Base-by-base conservation (phyloP, 1,140 invertebrate genomes). In the Lepidurus apus region DNA sequence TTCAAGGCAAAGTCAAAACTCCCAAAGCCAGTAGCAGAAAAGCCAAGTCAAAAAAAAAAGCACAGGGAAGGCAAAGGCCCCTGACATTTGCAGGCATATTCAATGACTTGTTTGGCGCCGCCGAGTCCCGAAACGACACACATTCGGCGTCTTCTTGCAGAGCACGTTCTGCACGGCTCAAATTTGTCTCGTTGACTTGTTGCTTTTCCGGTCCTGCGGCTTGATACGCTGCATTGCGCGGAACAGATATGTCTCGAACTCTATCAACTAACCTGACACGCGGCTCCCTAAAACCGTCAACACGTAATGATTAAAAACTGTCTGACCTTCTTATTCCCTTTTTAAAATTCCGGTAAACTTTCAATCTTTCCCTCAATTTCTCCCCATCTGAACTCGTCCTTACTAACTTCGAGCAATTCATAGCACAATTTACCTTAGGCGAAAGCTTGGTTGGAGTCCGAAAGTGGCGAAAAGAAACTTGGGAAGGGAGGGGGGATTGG, bases 111-210 rank as follows among this genome's bases (percentile, higher is more conserved):
- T 65, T 65, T 65, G 53, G 53, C 53, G 53, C 53, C 53, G 53
- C 53, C 53, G 53, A 65, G 53, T 65, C 53, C 53, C 53, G 53
- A 65, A 65, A 65, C 53, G 53, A 65, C 53, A 65, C 53, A 65
- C 53, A 65, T n/a, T 65, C 21, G 53, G 53, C 53, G 53, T 65
- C 53, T 65, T 65, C 53, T 65, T 65, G 53, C 53, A 65, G 53
- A 65, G 53, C 53, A 65, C 53, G 53, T 65, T 65, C 53, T 65
- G 53, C 53, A 65, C 53, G 53, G 53, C 53, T 65, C 53, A 65
- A 65, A 65, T 65, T 65, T 65, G 53, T 65, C 53, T 65, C 53
- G 53, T 65, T 65, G 53, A 65, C 53, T 65, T 65, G 53, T 65
- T 65, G 53, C 53, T 65, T 21, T 21, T 21, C n/a, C 53, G 53